Base-by-base conservation (phyloP, 2,888 invertebrate genomes). In the Trichogramma evanescens region DNA sequence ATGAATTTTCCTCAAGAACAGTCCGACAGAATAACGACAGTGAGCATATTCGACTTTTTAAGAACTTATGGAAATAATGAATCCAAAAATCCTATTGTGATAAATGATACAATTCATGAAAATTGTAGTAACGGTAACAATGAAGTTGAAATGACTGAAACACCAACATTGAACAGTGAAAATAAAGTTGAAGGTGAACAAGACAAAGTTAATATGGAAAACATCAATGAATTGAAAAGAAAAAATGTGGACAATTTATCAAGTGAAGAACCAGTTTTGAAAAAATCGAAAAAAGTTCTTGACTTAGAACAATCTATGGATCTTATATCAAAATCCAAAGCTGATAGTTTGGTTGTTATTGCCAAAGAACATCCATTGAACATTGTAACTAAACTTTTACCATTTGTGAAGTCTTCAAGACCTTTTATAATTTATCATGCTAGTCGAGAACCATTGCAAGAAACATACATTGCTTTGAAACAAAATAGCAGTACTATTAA, bases 321-420 rank as follows among this genome's bases (percentile, higher is more conserved):
- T 58, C 71, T 88, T 45, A 79, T 91, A 64, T 79, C 80, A 54
- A 73, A 77, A 0, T 59, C 69, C 3, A 86, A 87, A 79, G 85
- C 89, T 64, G 89, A 93, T 78, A 87, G 89, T 5, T 79, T 94
- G 56, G 82, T 89, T 2, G 84, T 97, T 64, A 86, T 88, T 2
- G 86, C 89, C 59, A 93, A 89, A 76, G 93, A 93, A 75, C 91
- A 96, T 79, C 95, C 96, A 0, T 79, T 86, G 6, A 89, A 86
- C 68, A 86, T 96, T 65, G 83, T 92, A 39, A 84, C 86, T 68
- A 85, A 86, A 54, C 79, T 97, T 38, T 71, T 91, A 41, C 82
- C 84, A n/a, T 91, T 89, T 79, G 78, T 97, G 0, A 87, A 87
- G 66, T 85, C 87, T 3, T 92, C 94, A 0, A 81, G 93, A 67